Conservation (phyloP, 2,797 vertebrate species). For the Vespertilio murinus region DNA sequence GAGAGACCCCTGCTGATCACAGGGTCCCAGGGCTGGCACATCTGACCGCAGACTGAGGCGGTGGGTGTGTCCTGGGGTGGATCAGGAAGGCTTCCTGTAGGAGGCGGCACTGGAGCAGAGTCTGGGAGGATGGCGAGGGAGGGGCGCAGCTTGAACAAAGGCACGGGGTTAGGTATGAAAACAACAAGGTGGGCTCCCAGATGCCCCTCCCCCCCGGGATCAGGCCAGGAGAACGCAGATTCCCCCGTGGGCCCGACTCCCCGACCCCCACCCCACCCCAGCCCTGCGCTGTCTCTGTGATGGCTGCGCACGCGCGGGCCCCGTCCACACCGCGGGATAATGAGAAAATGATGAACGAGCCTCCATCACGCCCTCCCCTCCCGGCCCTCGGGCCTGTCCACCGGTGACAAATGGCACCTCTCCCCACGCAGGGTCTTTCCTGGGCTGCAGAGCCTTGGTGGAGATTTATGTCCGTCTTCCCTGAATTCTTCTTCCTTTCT, state of each 20-base stretch:
- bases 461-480: background rate
- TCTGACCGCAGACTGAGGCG: background rate
- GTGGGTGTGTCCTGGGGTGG: background rate
- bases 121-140: no score
- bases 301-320: accelerated
- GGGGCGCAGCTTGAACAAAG: background rate
- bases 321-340: accelerated
- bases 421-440: background rate
- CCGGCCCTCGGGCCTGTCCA: background rate
- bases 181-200: accelerated
- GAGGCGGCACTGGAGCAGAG: background rate
- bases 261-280: no score
- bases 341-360: background rate
- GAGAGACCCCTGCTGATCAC: background rate
- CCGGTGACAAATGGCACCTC: background rate
- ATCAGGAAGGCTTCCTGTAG: constrained; percentile 46
- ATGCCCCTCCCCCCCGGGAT: background rate
- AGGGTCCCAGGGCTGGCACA: background rate
- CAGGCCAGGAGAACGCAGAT: no score
- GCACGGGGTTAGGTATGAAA: background rate
- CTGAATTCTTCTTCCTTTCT: background rate
- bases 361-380: background rate
- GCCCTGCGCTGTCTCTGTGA: background rate
- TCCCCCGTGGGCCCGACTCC: no score
- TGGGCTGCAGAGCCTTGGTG: background rate